These are phyloP conservation scores for Helarctos malayanus DNA, from an alignment of 2,797 vertebrate genomes.

Conservation along the genomic window DNA sequence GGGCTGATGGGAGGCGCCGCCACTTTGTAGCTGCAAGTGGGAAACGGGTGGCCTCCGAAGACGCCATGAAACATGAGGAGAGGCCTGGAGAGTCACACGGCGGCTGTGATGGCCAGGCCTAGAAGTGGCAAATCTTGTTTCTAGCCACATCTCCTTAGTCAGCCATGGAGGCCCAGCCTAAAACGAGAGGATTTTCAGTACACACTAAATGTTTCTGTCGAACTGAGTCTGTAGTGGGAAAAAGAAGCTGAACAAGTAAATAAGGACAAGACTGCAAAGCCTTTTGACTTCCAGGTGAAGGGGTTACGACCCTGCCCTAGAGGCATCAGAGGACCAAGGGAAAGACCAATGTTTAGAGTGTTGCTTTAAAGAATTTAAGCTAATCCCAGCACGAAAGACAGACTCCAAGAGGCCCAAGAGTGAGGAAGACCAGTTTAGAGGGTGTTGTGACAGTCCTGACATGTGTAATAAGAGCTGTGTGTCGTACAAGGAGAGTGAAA, in stretches of 20 bases:
- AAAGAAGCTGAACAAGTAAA: background rate
- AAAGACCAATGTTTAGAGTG: background rate
- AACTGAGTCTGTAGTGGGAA: background rate
- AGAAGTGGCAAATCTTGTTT: background rate
- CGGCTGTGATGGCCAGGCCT: background rate
- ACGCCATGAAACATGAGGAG: accelerated
- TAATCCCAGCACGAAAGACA: background rate
- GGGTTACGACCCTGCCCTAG: background rate
- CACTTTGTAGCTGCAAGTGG: background rate
- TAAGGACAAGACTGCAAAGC: background rate
- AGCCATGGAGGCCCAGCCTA: background rate
- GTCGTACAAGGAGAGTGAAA: background rate
- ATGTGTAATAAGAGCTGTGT: background rate
- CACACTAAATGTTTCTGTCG: background rate
- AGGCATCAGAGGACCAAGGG: background rate
- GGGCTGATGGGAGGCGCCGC: background rate
- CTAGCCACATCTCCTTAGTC: background rate
- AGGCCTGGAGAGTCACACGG: background rate
- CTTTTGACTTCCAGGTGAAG: background rate
- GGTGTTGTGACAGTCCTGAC: background rate
- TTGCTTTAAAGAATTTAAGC: background rate
- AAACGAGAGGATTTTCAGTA: background rate
- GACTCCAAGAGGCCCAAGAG: background rate
- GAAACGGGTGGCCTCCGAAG: background rate
- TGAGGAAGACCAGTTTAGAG: background rate